Conservation (phyloP, 2,888 invertebrate species). For the Drosophila atripex region DNA sequence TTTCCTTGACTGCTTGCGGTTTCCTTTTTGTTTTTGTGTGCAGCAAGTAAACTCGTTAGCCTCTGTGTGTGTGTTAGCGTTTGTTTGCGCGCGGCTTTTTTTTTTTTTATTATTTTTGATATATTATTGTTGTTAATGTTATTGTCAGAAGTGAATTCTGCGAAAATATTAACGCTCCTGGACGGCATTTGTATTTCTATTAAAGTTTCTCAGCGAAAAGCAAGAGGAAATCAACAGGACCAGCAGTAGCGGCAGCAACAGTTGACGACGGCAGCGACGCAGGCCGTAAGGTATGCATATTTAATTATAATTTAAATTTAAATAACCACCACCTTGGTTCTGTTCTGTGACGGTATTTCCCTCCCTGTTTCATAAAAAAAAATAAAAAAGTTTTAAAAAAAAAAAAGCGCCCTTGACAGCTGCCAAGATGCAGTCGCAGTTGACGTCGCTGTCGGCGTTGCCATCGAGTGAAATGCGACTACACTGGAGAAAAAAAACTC, state of each 20-base stretch:
- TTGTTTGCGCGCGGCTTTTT: slow-evolving; percentile 36
- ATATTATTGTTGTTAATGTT: slow-evolving; percentile 13
- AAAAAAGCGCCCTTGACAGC: slow-evolving; percentile 67
- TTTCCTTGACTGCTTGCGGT: slow-evolving; percentile 37
- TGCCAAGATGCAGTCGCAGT: slow-evolving; percentile 26
- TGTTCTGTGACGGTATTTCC: slow-evolving; percentile 50
- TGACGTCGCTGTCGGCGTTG: slow-evolving; percentile 6
- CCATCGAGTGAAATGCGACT: slow-evolving; percentile 6
- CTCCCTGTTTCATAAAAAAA: slow-evolving; percentile 13
- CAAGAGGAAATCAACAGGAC: slow-evolving; percentile 4
- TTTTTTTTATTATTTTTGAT: slow-evolving; percentile 1
- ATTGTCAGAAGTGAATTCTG: slow-evolving; percentile 3
- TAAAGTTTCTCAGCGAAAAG: not conserved
- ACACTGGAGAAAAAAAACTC: not conserved
- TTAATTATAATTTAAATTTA: not conserved
- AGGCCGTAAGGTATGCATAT: slow-evolving; percentile 31
- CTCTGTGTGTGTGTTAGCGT: slow-evolving; percentile 9
- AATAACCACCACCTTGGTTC: slow-evolving; percentile 7
- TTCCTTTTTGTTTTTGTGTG: slow-evolving; percentile 35
- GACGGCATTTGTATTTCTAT: slow-evolving; percentile 21
- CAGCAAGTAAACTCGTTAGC: slow-evolving; percentile 39
- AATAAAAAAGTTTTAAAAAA: not conserved
- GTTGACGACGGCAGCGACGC: slow-evolving; percentile 59
- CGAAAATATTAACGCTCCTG: not conserved
- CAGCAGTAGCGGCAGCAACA: slow-evolving; percentile 48